Base-by-base conservation (phyloP, 1,140 invertebrate genomes). In the Drosophila elegans region DNA sequence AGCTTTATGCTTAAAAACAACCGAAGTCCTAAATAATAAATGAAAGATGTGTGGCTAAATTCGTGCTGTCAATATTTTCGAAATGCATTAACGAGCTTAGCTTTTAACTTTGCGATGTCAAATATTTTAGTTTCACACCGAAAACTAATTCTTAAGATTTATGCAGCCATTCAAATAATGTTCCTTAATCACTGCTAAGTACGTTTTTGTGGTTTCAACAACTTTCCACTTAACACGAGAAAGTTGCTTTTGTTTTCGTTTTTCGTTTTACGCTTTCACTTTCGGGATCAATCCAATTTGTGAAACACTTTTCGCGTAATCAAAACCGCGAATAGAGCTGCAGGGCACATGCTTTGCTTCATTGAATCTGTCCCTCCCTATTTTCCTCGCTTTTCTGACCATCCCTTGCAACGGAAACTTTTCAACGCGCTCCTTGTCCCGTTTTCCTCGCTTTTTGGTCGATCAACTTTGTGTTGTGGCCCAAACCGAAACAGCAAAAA, bases 241-340 rank as follows among this genome's bases (percentile, higher is more conserved):
- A 67, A 38, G 46, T 29, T 48, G 48, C 59, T 68, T 66, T 67
- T 64, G 64, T 64, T 63, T 67, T 51, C 42, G n/a, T n/a, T 60
- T 36, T 34, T 11, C 38, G 27, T 7, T 67, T 68, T 68, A 16
- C 59, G 13, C 46, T 66, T 66, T 44, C 60, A 52, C 55, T 74
- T 53, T 42, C 36, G 27, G 45, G 27, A 53, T 74, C 68, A 74
- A 74, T 74, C 69, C 71, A 74, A 63, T 74, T 68, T 48, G 63
- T 46, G 53, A 60, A 75, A 66, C 77, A 69, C 73, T 85, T 81
- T 71, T 55, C 51, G 73, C 60, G 57, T 36, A 75, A 63, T 41
- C 59, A 68, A 63, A 76, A 51, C 60, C 49, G 42, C 74, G 49
- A 72, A 57, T 80, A 84, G 64, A 78, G 77, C 80, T 78, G 34